These are phyloP conservation scores for Corythoichthys haematopterus DNA, from an alignment of 2,113 vertebrate genomes.

Conservation along the genomic window DNA sequence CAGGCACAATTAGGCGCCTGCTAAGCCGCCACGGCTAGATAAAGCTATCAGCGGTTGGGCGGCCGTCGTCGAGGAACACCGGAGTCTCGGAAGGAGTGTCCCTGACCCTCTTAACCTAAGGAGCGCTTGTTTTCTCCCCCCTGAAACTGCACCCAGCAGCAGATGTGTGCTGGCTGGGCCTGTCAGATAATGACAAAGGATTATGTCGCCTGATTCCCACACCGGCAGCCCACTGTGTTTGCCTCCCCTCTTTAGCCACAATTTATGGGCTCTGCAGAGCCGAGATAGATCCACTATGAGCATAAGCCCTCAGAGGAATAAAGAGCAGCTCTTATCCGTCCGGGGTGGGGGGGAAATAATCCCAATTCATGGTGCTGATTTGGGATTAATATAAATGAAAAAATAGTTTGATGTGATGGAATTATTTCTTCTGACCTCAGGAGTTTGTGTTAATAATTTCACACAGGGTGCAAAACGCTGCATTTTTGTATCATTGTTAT, in stretches of 20 bases:
- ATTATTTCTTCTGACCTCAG: constrained; percentile 32
- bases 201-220: constrained; percentile 68
- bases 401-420: constrained; percentile 56
- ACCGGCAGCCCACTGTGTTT: constrained; percentile 62
- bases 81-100: constrained; percentile 33
- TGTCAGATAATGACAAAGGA: constrained; percentile 71
- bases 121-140: constrained; percentile 42
- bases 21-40: constrained; percentile 35
- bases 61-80: constrained; percentile 45
- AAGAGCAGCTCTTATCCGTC: constrained; percentile 55
- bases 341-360: constrained; percentile 40
- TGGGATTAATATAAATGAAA: constrained; percentile 71
- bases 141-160: constrained; percentile 59
- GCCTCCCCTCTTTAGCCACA: constrained; percentile 65
- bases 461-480: not conserved
- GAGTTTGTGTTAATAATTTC: not conserved
- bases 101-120: constrained; percentile 52
- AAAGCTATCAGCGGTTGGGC: constrained; percentile 45
- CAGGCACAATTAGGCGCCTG: constrained; percentile 29
- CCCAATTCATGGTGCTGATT: constrained; percentile 60
- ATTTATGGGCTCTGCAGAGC: constrained; percentile 64
- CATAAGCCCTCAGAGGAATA: constrained; percentile 58
- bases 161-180: constrained; percentile 66
- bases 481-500: not conserved
- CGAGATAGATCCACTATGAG: constrained; percentile 62